Base-by-base conservation (phyloP, 2,888 invertebrate species). In the Stenodera caucasica region DNA sequence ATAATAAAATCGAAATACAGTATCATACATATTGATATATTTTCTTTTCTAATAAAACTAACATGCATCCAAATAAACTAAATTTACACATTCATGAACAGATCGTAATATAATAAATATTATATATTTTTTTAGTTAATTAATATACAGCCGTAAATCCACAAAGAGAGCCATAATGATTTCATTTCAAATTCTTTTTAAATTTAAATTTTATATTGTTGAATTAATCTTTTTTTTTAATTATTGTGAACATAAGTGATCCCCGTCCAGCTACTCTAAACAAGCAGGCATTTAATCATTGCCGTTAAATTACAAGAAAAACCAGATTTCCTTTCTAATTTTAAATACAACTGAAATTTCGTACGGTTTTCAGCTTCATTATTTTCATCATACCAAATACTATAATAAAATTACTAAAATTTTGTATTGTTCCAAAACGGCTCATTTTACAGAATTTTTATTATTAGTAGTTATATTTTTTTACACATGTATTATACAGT, bases 221-320 rank as follows among this genome's bases (percentile, higher is more conserved):
- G 4, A 15, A 8, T 33, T 33, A 21, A 23, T 18, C 26, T 61
- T 49, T 37, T 49, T 45, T 59, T 56, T 65, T 63, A 45, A 45
- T 23, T 45, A 45, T 61, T 70, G 67, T 72, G 76, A 78, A 77
- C 75, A 75, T 75, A 78, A 79, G 79, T 80, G 81, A 80, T 81
- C 81, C 81, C 81, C 81, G 77, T 80, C 81, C 81, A 81, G 81
- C 81, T 81, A 81, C 79, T 77, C 80, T 80, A 81, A 26, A 45
- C 72, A 74, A 74, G 72, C 73, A 68, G 67, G 66, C 67, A 61
- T 53, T 53, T 37, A 58, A 53, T 58, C 53, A 65, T 58, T 63
- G 65, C 63, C 68, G 59, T 60, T 58, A 55, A 60, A 62, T 59
- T 61, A 69, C 60, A 66, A 57, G 55, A 66, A 56, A 60, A 67